Evolutionary conservation across 2,888 invertebrate genomes (phyloP), one percentile per base, ranked within the genome.

Genomic region (Sarcophaga carnaria): DNA sequence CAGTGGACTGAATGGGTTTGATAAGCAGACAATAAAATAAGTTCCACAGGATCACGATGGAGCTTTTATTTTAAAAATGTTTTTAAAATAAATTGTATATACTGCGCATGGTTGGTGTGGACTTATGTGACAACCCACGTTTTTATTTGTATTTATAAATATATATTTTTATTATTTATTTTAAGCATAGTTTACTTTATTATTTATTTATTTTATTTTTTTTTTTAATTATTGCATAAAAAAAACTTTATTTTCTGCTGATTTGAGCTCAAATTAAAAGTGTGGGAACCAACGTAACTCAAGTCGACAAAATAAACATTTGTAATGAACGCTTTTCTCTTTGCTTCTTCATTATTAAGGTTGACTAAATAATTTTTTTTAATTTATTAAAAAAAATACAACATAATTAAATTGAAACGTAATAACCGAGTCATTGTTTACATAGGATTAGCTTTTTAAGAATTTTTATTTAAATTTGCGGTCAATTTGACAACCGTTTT

Each of bases 231-330:
- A 84, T 84, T 78, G 78, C 78, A 81, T 75, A 81, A 83, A 87
- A 83, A 87, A 83, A 80, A 78, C 62, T 67, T 66, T 74, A 66
- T 64, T 72, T 80, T 85, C 79, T 87, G 86, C 83, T 87, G 83
- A 87, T 81, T 66, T 84, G 59, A 74, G 80, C 80, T 83, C 37
- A 70, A 63, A 49, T 67, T 37, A 67, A 78, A 81, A 87, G 86
- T 87, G 86, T 87, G 86, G 86, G 86, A 87, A 87, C 86, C 86
- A 84, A 81, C 83, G 83, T 81, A 83, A 83, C 78, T 81, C 62
- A 79, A 83, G 80, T 80, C 80, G 74, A 80, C 77, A 77, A 54
- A 37, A 81, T 80, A 84, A 80, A 80, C 80, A 84, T 76, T 76
- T 83, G 77, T 71, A 77, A 72, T 71, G 82, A 76, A 70, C 3